phyloP scores from a whole-genome alignment of 2,797 vertebrate genomes.

The Anisognathus igniventris region DNA sequence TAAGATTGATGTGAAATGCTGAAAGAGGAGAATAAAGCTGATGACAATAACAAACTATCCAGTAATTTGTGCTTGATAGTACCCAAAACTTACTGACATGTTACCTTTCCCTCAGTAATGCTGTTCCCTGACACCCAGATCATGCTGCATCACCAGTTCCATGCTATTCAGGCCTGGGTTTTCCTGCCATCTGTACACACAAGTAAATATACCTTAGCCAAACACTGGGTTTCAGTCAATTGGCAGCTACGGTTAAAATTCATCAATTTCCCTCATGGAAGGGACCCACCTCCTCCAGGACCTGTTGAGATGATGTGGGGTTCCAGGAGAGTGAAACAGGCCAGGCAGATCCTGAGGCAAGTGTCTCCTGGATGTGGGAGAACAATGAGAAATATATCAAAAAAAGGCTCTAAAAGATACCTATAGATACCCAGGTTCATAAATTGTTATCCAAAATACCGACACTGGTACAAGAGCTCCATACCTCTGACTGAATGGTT shows the following conservation, averaged over 20 bases:
- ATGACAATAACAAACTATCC: neutral
- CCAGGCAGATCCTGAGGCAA: neutral
- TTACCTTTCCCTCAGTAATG: neutral
- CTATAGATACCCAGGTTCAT: neutral
- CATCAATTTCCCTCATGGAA: neutral
- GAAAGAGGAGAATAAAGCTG: neutral
- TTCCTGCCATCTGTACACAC: neutral
- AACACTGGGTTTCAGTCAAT: neutral
- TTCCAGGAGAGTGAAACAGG: accelerated
- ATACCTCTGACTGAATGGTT: neutral
- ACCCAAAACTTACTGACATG: neutral
- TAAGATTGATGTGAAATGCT: neutral
- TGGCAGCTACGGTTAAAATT: neutral
- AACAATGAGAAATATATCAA: neutral
- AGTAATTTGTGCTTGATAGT: neutral
- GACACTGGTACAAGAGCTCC: neutral
- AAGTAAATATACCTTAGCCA: neutral
- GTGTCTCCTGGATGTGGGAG: neutral
- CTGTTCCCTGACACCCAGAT: neutral
- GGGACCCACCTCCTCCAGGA: neutral
- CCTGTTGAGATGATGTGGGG: neutral
- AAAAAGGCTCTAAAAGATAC: neutral
- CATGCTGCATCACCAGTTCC: neutral
- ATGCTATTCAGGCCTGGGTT: neutral
- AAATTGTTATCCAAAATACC: neutral